These are phyloP conservation scores for Papilio helenus DNA, from an alignment of 1,140 invertebrate species.

Conservation along the genomic window DNA sequence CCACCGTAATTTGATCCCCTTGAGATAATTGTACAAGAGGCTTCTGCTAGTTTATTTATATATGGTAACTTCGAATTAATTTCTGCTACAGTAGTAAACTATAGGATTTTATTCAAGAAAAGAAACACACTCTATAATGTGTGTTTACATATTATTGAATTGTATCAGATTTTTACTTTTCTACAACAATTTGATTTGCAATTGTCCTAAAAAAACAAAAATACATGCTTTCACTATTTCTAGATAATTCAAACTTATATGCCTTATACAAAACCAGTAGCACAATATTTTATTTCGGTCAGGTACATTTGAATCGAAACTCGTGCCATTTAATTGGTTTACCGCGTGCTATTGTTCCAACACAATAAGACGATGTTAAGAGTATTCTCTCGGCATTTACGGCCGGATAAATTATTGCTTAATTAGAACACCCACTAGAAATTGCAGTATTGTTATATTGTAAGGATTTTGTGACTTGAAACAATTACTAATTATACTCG, in stretches of 20 bases:
- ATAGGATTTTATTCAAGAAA: too few species aligned
- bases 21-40: constrained; percentile 30
- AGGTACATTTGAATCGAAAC: constrained; percentile 16
- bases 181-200: background rate
- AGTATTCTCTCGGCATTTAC: constrained; percentile 22
- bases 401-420: constrained; percentile 23
- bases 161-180: too few species aligned
- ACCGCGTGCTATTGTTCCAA: constrained; percentile 26
- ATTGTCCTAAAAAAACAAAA: background rate
- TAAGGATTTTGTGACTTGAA: background rate
- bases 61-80: too few species aligned
- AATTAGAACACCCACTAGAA: constrained; percentile 7
- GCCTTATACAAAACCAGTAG: background rate
- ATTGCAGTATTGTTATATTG: constrained; percentile 2
- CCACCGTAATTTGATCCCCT: constrained; percentile 31
- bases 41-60: background rate
- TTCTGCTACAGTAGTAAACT: too few species aligned
- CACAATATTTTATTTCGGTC: constrained; percentile 16
- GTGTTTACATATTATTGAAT: too few species aligned
- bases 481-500: background rate
- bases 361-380: constrained; percentile 25
- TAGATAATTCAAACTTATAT: background rate
- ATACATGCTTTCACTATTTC: background rate
- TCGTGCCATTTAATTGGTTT: constrained; percentile 25
- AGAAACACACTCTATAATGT: too few species aligned